phyloP scores from a whole-genome alignment of 2,888 invertebrate genomes.

The Lasioglossum leucozonium region DNA sequence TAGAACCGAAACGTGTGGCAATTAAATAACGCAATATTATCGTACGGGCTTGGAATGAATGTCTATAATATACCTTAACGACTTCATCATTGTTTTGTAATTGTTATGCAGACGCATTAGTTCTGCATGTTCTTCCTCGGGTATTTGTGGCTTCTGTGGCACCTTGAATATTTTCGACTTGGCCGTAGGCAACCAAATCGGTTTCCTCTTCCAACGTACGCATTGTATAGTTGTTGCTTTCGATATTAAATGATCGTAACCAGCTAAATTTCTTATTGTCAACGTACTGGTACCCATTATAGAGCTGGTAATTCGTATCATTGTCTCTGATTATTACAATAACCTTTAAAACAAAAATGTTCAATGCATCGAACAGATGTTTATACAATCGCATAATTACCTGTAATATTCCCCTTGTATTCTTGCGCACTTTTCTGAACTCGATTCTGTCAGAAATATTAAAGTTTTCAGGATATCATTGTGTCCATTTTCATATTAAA shows the following conservation, averaged over 20 bases:
- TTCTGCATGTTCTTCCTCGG: slow-evolving; percentile 89
- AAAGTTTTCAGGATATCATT: neutral
- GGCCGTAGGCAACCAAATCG: slow-evolving; percentile 92
- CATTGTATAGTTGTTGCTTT: slow-evolving; percentile 69
- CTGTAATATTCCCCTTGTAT: neutral
- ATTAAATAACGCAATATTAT: neutral
- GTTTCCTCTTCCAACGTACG: slow-evolving; percentile 89
- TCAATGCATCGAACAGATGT: neutral
- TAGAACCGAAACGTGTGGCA: neutral
- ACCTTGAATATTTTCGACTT: slow-evolving; percentile 92
- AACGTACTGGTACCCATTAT: slow-evolving; percentile 25
- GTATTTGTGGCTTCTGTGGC: slow-evolving; percentile 87
- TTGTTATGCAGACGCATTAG: slow-evolving; percentile 89
- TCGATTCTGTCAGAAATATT: neutral
- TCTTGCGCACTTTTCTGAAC: neutral
- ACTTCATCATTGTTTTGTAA: slow-evolving; percentile 87
- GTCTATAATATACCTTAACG: slow-evolving; percentile 86
- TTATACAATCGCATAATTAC: neutral
- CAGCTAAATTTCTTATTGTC: slow-evolving; percentile 38
- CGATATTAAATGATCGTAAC: slow-evolving; percentile 37
- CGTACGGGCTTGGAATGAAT: neutral
- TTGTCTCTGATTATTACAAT: slow-evolving; percentile 19
- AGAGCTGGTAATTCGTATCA: slow-evolving; percentile 34
- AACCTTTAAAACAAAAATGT: neutral
- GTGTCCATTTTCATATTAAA: neutral